These are phyloP conservation scores for Podarcis siculus DNA, from an alignment of 2,797 vertebrate genomes.

Conservation along the genomic window DNA sequence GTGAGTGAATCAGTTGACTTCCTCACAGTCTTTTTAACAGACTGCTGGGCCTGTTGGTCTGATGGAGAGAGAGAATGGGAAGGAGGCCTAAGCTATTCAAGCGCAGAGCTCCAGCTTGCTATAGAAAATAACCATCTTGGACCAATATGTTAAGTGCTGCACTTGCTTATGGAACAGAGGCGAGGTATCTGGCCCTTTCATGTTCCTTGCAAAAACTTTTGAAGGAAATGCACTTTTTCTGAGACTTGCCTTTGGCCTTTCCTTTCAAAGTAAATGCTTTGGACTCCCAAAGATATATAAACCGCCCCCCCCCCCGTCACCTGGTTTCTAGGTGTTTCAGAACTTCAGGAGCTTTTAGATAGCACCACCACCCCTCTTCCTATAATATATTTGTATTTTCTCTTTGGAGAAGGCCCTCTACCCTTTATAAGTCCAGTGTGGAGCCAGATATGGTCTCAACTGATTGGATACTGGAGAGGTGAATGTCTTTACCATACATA, in stretches of 20 bases:
- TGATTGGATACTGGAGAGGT: background rate
- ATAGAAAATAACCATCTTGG: background rate
- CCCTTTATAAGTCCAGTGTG: background rate
- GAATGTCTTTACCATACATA: background rate
- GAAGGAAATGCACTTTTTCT: conserved; percentile 11
- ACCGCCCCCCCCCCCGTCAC: background rate
- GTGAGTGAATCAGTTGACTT: background rate
- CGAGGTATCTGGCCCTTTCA: background rate
- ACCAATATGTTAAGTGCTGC: background rate
- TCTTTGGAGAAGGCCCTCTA: background rate
- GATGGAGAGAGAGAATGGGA: background rate
- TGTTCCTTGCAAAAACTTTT: background rate
- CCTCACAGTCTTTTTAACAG: background rate
- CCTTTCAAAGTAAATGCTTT: background rate
- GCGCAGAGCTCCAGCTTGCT: background rate
- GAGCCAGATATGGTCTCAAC: background rate
- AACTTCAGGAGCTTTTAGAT: background rate
- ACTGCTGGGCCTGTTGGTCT: background rate
- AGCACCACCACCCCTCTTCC: background rate
- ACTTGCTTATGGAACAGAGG: background rate
- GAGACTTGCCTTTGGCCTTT: background rate
- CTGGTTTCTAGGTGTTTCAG: background rate
- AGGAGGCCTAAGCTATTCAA: background rate
- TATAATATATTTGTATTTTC: background rate
- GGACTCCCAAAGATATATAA: conserved; percentile 9